Percentiles rank a stretch among this genome's conserved stretches.
Conservation (phyloP, 2,888 invertebrate genomes). For the Nycteola revayana region DNA sequence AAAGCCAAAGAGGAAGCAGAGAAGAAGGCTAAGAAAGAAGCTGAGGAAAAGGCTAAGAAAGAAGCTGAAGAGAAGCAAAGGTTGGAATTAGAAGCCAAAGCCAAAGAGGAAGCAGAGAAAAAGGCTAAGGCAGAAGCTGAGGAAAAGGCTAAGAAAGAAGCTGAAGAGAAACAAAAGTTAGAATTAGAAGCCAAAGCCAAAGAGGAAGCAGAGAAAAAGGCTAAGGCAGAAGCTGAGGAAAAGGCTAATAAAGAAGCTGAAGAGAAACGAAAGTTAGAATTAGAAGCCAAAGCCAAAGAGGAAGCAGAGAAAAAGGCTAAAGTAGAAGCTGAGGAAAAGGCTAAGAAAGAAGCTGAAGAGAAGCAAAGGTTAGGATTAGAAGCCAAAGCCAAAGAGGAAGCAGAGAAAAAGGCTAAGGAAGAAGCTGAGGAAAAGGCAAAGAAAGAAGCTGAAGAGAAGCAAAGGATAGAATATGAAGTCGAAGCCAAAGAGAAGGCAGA, state of each 20-base stretch:
- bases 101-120: slow-evolving; percentile 1
- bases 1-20: slow-evolving; percentile 4
- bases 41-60: background rate
- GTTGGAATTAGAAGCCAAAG: background rate
- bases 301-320: slow-evolving; percentile 8
- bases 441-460: slow-evolving; percentile 3
- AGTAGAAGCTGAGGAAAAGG: slow-evolving; percentile 22
- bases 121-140: slow-evolving; percentile 4
- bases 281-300: background rate
- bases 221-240: slow-evolving; percentile 19
- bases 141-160: slow-evolving; percentile 10
- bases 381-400: background rate
- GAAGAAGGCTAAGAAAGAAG: slow-evolving; percentile 21
- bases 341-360: slow-evolving; percentile 39
- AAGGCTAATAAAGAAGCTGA: slow-evolving; percentile 9
- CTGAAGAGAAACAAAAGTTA: slow-evolving; percentile 11
- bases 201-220: slow-evolving; percentile 16
- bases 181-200: too few species aligned
- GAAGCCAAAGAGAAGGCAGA: slow-evolving; percentile 7
- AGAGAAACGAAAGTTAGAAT: background rate
- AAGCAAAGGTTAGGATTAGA: too few species aligned
- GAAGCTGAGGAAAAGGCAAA: too few species aligned
- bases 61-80: background rate
- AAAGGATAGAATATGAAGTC: slow-evolving; percentile 3
- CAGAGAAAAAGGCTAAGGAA: slow-evolving; percentile 1